Evolutionary conservation across 2,113 vertebrate species (phyloP).

Genomic region (Cottus gobio): DNA sequence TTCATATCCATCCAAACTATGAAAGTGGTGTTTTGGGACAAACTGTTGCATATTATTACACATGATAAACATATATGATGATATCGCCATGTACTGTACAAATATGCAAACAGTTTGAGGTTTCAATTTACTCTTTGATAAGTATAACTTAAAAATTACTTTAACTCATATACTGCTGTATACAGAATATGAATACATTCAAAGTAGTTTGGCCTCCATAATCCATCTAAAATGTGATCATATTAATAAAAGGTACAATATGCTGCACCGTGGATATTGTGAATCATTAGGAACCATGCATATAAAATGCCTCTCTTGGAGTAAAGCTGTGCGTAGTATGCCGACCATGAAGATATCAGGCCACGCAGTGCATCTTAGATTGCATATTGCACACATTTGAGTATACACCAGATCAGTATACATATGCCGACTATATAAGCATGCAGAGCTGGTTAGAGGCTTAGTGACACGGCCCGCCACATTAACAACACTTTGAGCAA

Average conservation of each 20-base stretch:
- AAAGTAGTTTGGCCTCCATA: background rate
- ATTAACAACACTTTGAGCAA: slow-evolving; percentile 25
- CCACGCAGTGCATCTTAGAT: background rate
- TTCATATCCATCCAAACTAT: slow-evolving; percentile 12
- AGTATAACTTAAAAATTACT: background rate
- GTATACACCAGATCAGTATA: slow-evolving; percentile 23
- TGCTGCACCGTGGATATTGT: background rate
- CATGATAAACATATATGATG: background rate
- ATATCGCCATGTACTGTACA: background rate
- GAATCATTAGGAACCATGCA: background rate
- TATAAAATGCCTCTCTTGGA: background rate
- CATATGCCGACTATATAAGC: background rate
- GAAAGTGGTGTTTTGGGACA: background rate
- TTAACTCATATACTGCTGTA: background rate
- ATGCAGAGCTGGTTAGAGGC: slow-evolving; percentile 28
- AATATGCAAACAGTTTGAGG: too few species aligned
- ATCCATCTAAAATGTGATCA: background rate
- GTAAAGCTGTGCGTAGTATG: background rate
- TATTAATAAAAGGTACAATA: slow-evolving; percentile 13
- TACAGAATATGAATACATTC: background rate
- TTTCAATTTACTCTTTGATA: too few species aligned
- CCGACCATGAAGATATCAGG: background rate
- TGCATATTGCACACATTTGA: background rate
- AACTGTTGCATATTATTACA: slow-evolving; percentile 5
- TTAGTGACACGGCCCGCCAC: background rate